Evolutionary conservation across 1,140 invertebrate species (phyloP).

Genomic region (Neomicropteryx cornuta): DNA sequence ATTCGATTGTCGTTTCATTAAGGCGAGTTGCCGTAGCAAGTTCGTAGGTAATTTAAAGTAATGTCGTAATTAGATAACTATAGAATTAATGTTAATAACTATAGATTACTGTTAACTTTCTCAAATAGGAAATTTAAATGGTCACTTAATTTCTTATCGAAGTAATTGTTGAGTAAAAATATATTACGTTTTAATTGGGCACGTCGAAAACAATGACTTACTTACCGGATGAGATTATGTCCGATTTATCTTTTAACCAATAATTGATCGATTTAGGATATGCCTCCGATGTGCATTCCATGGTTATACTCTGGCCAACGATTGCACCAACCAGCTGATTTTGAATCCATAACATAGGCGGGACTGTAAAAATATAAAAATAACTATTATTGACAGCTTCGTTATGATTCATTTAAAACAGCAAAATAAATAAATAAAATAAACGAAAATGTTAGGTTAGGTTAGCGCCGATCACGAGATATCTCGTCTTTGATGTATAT

Average conservation of each 20-base stretch:
- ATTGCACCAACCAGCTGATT: slow-evolving; percentile 61
- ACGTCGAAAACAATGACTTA: slow-evolving; percentile 11
- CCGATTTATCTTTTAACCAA: slow-evolving; percentile 56
- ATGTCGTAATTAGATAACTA: too few species aligned
- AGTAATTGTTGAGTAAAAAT: background rate
- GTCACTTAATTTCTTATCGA: slow-evolving; percentile 2
- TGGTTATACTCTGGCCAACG: slow-evolving; percentile 48
- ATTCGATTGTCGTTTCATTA: too few species aligned
- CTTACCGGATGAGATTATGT: slow-evolving; percentile 59
- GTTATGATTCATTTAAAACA: slow-evolving; percentile 12
- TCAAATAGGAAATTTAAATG: background rate
- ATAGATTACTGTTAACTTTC: background rate
- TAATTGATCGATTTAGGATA: slow-evolving; percentile 70
- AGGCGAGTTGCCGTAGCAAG: too few species aligned
- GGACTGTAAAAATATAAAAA: slow-evolving; percentile 41
- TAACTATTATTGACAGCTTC: slow-evolving; percentile 5
- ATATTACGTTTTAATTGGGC: background rate
- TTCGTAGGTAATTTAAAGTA: too few species aligned
- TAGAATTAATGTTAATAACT: slow-evolving; percentile 1
- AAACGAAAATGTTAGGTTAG: slow-evolving; percentile 4
- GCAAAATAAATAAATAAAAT: slow-evolving; percentile 10
- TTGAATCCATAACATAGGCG: slow-evolving; percentile 63
- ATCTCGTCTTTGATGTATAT: too few species aligned
- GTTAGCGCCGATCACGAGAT: too few species aligned
- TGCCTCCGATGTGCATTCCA: slow-evolving; percentile 68